These are phyloP conservation scores for Vipera ursinii DNA, from an alignment of 2,797 vertebrate species.

Conservation along the genomic window DNA sequence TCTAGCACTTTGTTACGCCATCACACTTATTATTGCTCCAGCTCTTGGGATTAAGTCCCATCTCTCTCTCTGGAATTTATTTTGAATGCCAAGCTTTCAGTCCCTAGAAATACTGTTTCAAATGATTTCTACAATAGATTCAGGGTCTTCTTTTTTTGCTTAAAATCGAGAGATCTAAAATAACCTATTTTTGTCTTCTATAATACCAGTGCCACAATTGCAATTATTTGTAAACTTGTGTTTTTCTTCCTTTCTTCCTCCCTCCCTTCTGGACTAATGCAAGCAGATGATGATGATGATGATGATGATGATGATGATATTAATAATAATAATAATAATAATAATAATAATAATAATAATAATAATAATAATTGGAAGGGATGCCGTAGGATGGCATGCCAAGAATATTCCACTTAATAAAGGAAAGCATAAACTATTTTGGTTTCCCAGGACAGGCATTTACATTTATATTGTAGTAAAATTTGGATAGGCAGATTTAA, in stretches of 20 bases:
- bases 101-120: neutral
- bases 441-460: neutral
- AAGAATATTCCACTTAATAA: conserved; percentile 32
- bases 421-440: neutral
- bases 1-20: neutral
- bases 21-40: neutral
- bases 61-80: neutral
- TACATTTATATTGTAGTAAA: neutral
- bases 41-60: neutral
- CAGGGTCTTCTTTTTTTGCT: neutral
- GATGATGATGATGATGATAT: too few relatives aligned
- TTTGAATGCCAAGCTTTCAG: neutral
- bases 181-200: conserved; percentile 7
- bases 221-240: conserved; percentile 34
- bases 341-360: too few relatives aligned
- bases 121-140: neutral
- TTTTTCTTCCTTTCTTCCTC: conserved; percentile 40
- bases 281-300: neutral
- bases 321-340: too few relatives aligned
- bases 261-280: conserved; percentile 19
- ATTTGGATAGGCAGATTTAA: neutral
- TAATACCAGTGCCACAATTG: conserved; percentile 19
- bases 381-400: neutral
- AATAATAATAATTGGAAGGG: too few relatives aligned
- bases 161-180: neutral